phyloP scores from a whole-genome alignment of 2,888 invertebrate genomes.

The Octonoba sinensis region DNA sequence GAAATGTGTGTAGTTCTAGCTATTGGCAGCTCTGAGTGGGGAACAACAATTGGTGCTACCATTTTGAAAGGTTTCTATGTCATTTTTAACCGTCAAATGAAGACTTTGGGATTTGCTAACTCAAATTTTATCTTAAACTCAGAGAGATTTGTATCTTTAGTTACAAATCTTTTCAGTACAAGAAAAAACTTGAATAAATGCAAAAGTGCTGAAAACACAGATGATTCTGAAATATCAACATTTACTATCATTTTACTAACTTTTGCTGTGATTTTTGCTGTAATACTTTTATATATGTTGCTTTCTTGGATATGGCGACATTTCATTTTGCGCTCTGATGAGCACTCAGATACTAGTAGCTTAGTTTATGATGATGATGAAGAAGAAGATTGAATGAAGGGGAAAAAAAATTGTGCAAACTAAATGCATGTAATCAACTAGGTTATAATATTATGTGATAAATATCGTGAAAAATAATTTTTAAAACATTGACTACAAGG shows the following conservation, averaged over 20 bases:
- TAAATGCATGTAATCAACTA: too few species aligned
- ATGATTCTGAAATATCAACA: constrained; percentile 11
- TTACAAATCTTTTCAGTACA: constrained; percentile 19
- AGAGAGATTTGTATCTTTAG: constrained; percentile 4
- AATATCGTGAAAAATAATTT: too few species aligned
- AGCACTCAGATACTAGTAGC: constrained; percentile 41
- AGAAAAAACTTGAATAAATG: constrained; percentile 27
- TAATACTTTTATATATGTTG: constrained; percentile 35
- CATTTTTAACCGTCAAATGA: constrained; percentile 71
- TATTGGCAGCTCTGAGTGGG: constrained; percentile 68
- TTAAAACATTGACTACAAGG: too few species aligned
- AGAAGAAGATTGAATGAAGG: too few species aligned
- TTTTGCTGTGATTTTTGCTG: constrained; percentile 14
- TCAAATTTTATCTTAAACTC: constrained; percentile 67
- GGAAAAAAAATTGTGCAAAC: too few species aligned
- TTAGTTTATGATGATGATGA: constrained; percentile 41
- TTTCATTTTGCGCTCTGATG: constrained; percentile 3
- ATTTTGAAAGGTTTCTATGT: constrained; percentile 72
- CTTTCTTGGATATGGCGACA: constrained; percentile 39
- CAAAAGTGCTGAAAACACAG: constrained; percentile 6
- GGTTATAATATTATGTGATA: too few species aligned
- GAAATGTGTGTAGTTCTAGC: constrained; percentile 70
- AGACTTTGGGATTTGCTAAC: constrained; percentile 70
- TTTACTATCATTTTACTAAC: constrained; percentile 13
- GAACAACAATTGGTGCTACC: constrained; percentile 71